Base-by-base conservation (phyloP, 2,797 vertebrate species). In the Heteromormyrus szaboi region DNA sequence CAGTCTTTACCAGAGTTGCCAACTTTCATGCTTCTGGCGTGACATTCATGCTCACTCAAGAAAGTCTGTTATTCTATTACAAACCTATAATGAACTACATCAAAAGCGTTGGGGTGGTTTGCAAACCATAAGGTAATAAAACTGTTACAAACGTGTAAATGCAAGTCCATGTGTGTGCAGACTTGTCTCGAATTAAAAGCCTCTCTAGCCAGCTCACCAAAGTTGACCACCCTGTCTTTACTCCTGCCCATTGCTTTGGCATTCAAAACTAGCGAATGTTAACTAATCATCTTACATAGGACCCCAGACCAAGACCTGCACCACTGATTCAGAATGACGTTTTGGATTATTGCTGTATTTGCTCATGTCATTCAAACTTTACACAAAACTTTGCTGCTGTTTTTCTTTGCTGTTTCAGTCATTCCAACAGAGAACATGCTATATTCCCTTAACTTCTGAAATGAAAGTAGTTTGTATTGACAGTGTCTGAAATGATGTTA, bases 401-500 rank as follows among this genome's bases (percentile, higher is more conserved):
- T 22, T 11, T 33, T 68, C 8, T 68, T 11, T 72, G 29, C 65
- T 48, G 79, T 22, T 19, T 83, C 19, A 37, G 79, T 41, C 46
- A 46, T 50, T 83, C 41, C 37, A n/a, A 72, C 12, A 72, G 65
- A 33, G 65, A 37, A 72, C 37, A 19, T 85, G 6, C 12, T 29
- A 44, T 85, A 79, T 29, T 29, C 48, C 22, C 81, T 51, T 48
- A 2, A 44, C 7, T 9, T 85, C 9, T 48, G 48, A 85, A 84
- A 84, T 50, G 41, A 84, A 85, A 85, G 41, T 84, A 41, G 72
- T n/a, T 11, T 22, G 37, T 85, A 25, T 85, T 51, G 81, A 51
- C 72, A 79, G 72, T 41, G 37, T 79, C 33, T 79, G 33, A 44
- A 79, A 79, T 79, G n/a, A 85, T 85, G n/a, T 85, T 83, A 19